Conservation (phyloP, 2,888 invertebrate species). For the Lissonota sp. region DNA sequence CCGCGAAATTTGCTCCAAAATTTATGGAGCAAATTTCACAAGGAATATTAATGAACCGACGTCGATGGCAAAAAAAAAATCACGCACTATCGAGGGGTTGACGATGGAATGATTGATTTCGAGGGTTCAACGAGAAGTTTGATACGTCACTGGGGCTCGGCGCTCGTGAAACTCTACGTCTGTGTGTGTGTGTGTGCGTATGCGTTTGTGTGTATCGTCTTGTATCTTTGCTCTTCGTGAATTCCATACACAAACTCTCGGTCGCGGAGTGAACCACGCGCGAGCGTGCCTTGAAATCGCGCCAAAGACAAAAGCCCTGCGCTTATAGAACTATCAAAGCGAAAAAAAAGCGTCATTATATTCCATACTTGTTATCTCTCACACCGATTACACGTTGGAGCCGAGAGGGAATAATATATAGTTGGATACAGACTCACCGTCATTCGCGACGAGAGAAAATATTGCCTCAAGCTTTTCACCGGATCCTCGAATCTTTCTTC, state of each 20-base stretch:
- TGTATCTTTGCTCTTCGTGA: slow-evolving; percentile 30
- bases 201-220: not conserved
- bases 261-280: slow-evolving; percentile 44
- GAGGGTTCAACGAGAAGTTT: slow-evolving; percentile 38
- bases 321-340: slow-evolving; percentile 45
- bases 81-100: not conserved
- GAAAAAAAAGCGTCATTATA: slow-evolving; percentile 30
- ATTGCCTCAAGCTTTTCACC: slow-evolving; percentile 44
- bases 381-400: slow-evolving; percentile 16
- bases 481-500: slow-evolving; percentile 24
- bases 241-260: slow-evolving; percentile 43
- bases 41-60: not conserved
- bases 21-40: not conserved
- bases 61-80: slow-evolving; percentile 5
- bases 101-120: slow-evolving; percentile 20
- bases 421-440: slow-evolving; percentile 54
- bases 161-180: slow-evolving; percentile 31
- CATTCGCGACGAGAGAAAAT: slow-evolving; percentile 17
- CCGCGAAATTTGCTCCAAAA: not conserved
- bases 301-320: slow-evolving; percentile 54
- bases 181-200: no score
- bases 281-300: slow-evolving; percentile 57
- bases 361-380: slow-evolving; percentile 39
- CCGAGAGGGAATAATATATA: slow-evolving; percentile 22
- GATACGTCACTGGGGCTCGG: slow-evolving; percentile 56